Evolutionary conservation across 1,140 invertebrate genomes (phyloP).

Genomic region (Lysiphlebus fabarum): DNA sequence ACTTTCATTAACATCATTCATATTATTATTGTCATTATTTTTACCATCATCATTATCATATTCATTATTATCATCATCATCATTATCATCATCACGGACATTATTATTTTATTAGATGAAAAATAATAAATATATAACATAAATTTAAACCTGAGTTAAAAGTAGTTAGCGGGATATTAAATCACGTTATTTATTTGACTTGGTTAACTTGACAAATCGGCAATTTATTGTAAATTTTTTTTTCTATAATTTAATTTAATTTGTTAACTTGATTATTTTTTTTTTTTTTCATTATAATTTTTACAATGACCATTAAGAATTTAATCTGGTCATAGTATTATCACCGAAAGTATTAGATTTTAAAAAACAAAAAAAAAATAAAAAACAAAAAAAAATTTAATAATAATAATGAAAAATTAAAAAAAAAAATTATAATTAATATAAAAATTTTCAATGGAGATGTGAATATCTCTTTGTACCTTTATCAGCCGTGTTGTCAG

Average conservation of each 20-base stretch:
- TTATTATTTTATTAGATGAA: no score
- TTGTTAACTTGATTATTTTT: constrained; percentile 1
- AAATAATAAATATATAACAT: no score
- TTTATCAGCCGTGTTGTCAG: constrained; percentile 21
- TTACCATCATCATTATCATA: no score
- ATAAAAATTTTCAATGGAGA: neutral
- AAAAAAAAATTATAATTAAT: neutral
- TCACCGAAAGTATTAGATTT: no score
- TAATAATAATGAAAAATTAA: neutral
- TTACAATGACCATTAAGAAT: no score
- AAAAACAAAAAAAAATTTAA: no score
- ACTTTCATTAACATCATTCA: no score
- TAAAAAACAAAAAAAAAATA: no score
- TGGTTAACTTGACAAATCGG: constrained; percentile 13
- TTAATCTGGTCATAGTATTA: no score
- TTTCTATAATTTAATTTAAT: constrained; percentile 1
- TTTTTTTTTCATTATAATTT: no score
- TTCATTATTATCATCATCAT: no score
- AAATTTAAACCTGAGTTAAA: neutral
- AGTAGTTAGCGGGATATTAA: constrained; percentile 12
- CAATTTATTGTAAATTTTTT: neutral
- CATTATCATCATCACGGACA: no score
- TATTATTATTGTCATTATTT: neutral
- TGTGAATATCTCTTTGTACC: neutral
- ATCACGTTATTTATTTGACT: constrained; percentile 15